Evolutionary conservation across 2,113 vertebrate genomes (phyloP), one percentile per base, ranked within the genome.

Genomic region (Cryptotis parvus): DNA sequence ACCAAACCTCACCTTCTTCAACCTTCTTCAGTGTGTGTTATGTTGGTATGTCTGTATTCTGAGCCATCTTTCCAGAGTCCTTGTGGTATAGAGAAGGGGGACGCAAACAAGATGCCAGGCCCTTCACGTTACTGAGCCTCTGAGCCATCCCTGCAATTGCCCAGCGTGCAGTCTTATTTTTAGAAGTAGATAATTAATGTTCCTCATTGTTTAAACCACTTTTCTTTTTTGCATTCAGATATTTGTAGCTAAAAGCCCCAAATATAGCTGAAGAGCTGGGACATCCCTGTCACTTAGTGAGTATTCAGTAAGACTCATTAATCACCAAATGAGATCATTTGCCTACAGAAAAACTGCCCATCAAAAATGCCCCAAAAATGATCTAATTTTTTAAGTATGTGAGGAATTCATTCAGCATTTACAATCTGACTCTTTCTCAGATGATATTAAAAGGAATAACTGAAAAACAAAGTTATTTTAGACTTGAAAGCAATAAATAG

Each of bases 381-480:
- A 89, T 55, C 41, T 70, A 85, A 65, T 49, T 72, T 33, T 87
- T 84, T 84, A 81, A 76, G 15, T 63, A 92, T 75, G 55, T 79
- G 33, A 94, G 33, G 24, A 14, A 61, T 43, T 43, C 84, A 35
- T 84, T 80, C 7, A 35, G 52, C 43, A 83, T 49, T 37, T 80
- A 31, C 8, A 22, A 49, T 93, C 73, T 76, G 15, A 45, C 74
- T 79, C 27, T 92, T 70, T 82, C 37, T 37, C 94, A 65, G 74
- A 66, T 37, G 2, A 41, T 70, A 70, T 18, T 33, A 43, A 83
- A 85, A 85, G 31, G 26, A 45, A 29, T 86, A 74, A 93, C n/a
- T 82, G 39, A 87, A 87, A 86, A 84, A 52, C 45, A 37, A 90
- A 93, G n/a, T 74, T 26, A 66, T 82, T 87, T 91, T 83, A 79